phyloP scores from a whole-genome alignment of 2,797 vertebrate genomes.

The Sebastes hubbsi region DNA sequence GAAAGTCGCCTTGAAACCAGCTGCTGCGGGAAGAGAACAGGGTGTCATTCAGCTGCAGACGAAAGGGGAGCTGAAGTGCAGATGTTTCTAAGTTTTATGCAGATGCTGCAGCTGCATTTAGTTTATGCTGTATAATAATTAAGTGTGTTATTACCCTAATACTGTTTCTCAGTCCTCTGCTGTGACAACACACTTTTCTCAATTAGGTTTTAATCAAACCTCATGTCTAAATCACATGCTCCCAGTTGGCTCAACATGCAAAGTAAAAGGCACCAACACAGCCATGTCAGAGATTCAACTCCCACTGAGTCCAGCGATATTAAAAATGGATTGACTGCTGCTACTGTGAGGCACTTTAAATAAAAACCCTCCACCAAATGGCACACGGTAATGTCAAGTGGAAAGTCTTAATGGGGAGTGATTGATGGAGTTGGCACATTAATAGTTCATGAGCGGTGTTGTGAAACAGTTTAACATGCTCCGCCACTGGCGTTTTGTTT shows the following conservation, averaged over 20 bases:
- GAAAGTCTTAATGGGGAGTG: constrained; percentile 43
- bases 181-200: constrained; percentile 22
- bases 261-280: not conserved
- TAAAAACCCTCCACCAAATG: constrained; percentile 32
- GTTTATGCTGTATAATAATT: constrained; percentile 10
- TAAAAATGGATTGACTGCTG: constrained; percentile 51
- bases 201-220: constrained; percentile 49
- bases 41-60: constrained; percentile 12
- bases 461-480: constrained; percentile 40
- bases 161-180: not conserved
- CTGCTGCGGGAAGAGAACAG: constrained; percentile 72
- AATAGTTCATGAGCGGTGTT: constrained; percentile 34
- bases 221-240: constrained; percentile 37
- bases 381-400: constrained; percentile 37
- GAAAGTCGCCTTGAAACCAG: constrained; percentile 85
- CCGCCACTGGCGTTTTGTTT: constrained; percentile 18
- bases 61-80: constrained; percentile 7
- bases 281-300: constrained; percentile 24
- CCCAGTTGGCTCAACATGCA: constrained; percentile 29
- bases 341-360: constrained; percentile 47
- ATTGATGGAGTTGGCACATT: constrained; percentile 18
- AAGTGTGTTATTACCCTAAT: constrained; percentile 1
- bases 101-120: not conserved
- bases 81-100: constrained; percentile 16
- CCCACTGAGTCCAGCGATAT: constrained; percentile 23